Conservation (phyloP, 2,888 invertebrate genomes). For the Polydrusus pterygomalis region DNA sequence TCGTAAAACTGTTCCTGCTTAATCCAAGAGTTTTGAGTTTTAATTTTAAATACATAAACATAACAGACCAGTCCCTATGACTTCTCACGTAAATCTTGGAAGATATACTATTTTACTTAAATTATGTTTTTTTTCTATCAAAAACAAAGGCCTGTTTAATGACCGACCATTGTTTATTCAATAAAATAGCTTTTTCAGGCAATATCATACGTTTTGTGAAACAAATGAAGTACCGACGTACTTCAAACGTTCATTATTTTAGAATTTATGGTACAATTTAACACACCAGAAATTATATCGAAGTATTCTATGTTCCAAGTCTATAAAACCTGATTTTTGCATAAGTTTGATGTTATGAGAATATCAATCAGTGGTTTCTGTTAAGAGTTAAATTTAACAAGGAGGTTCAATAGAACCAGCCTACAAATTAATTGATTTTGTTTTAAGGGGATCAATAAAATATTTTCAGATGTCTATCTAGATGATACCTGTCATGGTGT, state of each 20-base stretch:
- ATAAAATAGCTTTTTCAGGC: slow-evolving; percentile 29
- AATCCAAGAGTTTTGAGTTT: too few relatives aligned
- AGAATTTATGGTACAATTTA: slow-evolving; percentile 46
- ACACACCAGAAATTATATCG: slow-evolving; percentile 47
- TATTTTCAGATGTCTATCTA: too few relatives aligned
- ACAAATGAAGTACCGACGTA: slow-evolving; percentile 45
- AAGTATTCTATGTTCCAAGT: slow-evolving; percentile 6
- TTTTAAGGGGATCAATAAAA: too few relatives aligned
- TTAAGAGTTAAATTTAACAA: not conserved
- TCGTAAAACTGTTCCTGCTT: too few relatives aligned
- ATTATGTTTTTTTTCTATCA: not conserved
- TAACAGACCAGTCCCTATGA: too few relatives aligned
- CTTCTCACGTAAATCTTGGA: not conserved
- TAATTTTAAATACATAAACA: too few relatives aligned
- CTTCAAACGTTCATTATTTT: slow-evolving; percentile 50
- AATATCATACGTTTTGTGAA: slow-evolving; percentile 42
- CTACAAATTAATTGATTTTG: too few relatives aligned
- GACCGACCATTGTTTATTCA: slow-evolving; percentile 21
- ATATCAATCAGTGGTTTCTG: slow-evolving; percentile 27
- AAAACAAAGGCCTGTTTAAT: slow-evolving; percentile 14
- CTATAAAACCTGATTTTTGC: slow-evolving; percentile 37
- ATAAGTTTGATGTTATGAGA: slow-evolving; percentile 25
- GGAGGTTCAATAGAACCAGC: not conserved
- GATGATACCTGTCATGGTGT: too few relatives aligned
- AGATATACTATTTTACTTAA: not conserved